Evolutionary conservation across 2,888 invertebrate genomes (phyloP), one percentile per base, ranked within the genome.

Genomic region (Lysandra bellargus): DNA sequence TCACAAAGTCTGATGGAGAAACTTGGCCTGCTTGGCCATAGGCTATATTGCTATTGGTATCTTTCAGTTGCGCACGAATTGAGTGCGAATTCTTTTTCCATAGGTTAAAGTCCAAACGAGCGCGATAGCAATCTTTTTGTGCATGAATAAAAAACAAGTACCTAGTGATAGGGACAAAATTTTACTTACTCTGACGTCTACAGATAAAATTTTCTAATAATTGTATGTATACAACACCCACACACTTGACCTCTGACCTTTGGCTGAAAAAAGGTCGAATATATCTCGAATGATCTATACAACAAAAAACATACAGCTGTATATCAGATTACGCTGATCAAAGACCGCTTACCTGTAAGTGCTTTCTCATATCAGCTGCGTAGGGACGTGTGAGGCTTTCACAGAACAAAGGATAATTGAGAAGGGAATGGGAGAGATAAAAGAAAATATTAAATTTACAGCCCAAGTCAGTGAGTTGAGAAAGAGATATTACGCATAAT

Each of bases 351-450:
- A 17, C 69, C 69, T 69, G 69, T 69, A 69, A 69, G 69, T 69
- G 37, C 17, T 33, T 69, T 69, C 33, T 33, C 69, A 14, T 69
- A 33, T 33, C 33, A 69, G 69, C 69, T 37, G 5, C 69, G 33
- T 33, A 69, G 69, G 69, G 33, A 69, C 69, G 69, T 69, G 69
- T 33, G 69, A 69, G 33, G 69, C 33, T 69, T 57, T 69, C 37
- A 33, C 33, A 69, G 69, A 69, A 69, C 69, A 69, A 69, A 69
- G 33, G 69, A 69, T 69, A 69, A 64, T 33, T 69, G 69, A 69
- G 69, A 69, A 69, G 30, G 33, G 30, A 69, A 69, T 33, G 69
- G 37, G 69, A 69, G 30, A 33, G 69, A 69, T 37, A 37, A 37
- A 69, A 69, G 1, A 69, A 69, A 5, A 69, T 69, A 69, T 69